These are phyloP conservation scores for Rhagoletis pomonella DNA, from an alignment of 1,140 invertebrate genomes.

Conservation along the genomic window DNA sequence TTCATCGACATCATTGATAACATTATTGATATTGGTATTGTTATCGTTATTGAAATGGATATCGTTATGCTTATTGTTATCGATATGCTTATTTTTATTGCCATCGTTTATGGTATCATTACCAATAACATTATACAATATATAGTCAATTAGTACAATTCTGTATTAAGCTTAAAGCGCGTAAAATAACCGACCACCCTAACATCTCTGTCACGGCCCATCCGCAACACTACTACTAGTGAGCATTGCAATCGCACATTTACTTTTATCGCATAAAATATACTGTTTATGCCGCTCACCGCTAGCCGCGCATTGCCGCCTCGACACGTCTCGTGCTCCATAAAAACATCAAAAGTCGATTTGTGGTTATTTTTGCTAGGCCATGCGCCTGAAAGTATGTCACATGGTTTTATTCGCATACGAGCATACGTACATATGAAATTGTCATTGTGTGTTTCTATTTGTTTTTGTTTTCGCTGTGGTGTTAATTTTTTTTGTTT, in stretches of 20 bases:
- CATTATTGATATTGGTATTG: too few species aligned
- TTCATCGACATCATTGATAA: too few species aligned
- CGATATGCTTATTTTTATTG: too few species aligned
- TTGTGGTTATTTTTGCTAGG: constrained; percentile 16
- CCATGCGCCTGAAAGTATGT: constrained; percentile 26
- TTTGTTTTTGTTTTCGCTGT: background rate
- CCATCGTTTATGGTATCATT: too few species aligned
- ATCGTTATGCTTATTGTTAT: too few species aligned
- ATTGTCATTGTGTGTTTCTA: background rate
- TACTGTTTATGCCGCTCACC: background rate
- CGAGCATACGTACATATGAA: background rate
- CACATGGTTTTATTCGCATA: constrained; percentile 1
- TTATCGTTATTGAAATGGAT: too few species aligned
- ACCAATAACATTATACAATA: too few species aligned
- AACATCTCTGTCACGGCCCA: background rate
- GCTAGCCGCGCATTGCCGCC: background rate
- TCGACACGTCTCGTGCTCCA: background rate
- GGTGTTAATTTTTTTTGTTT: background rate
- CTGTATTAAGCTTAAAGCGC: too few species aligned
- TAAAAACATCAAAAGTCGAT: constrained; percentile 41
- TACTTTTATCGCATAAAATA: constrained; percentile 7
- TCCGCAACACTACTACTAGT: too few species aligned
- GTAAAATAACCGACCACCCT: too few species aligned
- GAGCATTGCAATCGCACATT: background rate
- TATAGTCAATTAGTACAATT: too few species aligned